Percentiles rank a stretch among this genome's conserved stretches.
These are phyloP conservation scores for Amiota minor DNA, from an alignment of 2,888 invertebrate genomes.

Conservation along the genomic window DNA sequence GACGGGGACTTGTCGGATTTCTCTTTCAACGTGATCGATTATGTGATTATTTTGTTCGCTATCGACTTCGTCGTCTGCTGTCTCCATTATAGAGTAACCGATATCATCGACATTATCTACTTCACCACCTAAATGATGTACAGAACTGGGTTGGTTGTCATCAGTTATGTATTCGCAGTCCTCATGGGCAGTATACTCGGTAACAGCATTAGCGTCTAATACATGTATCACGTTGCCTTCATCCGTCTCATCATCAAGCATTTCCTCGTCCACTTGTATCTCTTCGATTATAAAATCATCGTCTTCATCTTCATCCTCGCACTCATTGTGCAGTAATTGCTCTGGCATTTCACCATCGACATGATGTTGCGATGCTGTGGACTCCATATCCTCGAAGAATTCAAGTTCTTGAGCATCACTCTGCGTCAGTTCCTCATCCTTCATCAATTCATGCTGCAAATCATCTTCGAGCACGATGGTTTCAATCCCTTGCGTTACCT, in stretches of 20 bases:
- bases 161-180: conserved; percentile 60
- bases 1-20: conserved; percentile 43
- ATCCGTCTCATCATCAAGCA: conserved; percentile 62
- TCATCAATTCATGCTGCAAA: conserved; percentile 50
- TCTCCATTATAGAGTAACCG: conserved; percentile 67
- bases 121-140: conserved; percentile 37
- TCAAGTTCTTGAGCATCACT: conserved; percentile 65
- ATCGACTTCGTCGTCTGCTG: conserved; percentile 53
- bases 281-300: conserved; percentile 68
- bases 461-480: conserved; percentile 69
- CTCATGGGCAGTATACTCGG: conserved; percentile 57
- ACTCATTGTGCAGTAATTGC: conserved; percentile 56
- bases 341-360: conserved; percentile 55
- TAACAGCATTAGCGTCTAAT: conserved; percentile 39
- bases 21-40: conserved; percentile 41
- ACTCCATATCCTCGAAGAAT: conserved; percentile 67
- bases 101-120: conserved; percentile 57
- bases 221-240: conserved; percentile 39
- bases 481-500: conserved; percentile 60
- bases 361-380: conserved; percentile 45
- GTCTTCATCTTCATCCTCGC: conserved; percentile 58
- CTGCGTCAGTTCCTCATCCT: conserved; percentile 61
- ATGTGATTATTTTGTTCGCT: conserved; percentile 49
- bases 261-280: conserved; percentile 67
- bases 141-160: conserved; percentile 56